Evolutionary conservation across 2,797 vertebrate species (phyloP).

Genomic region (Tragelaphus oryx): DNA sequence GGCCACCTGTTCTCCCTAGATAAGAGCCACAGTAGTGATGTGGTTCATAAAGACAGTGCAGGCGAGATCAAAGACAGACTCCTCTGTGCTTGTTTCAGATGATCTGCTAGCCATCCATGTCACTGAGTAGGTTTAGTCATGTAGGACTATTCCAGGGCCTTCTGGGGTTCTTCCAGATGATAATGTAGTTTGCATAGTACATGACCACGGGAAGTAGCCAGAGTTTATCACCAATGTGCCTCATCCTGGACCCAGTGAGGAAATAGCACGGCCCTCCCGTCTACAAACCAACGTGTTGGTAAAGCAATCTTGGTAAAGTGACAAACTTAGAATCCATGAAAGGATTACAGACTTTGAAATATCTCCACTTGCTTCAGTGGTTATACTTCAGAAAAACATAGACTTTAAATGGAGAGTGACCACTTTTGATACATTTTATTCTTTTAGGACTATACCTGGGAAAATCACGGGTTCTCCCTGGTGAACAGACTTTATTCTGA

Average conservation of each 20-base stretch:
- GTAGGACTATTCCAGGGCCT: background rate
- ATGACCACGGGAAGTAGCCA: background rate
- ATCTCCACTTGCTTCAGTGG: background rate
- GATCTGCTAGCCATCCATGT: background rate
- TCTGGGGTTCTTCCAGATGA: background rate
- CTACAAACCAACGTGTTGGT: background rate
- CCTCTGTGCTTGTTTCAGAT: background rate
- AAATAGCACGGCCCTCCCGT: background rate
- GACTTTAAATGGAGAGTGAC: background rate
- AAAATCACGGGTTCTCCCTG: slow-evolving; percentile 89
- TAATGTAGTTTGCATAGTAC: background rate
- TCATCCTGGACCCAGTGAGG: background rate
- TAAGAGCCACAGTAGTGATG: background rate
- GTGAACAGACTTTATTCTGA: slow-evolving; percentile 90
- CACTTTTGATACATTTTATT: slow-evolving; percentile 26
- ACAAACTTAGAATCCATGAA: background rate
- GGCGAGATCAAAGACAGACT: background rate
- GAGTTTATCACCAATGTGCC: background rate
- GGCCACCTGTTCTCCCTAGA: background rate
- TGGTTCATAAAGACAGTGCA: background rate
- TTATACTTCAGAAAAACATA: background rate
- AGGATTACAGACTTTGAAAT: background rate
- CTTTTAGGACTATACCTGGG: slow-evolving; percentile 88
- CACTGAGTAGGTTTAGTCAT: background rate
- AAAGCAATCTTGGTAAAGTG: background rate